These are phyloP conservation scores for Tragelaphus buxtoni DNA, from an alignment of 2,113 vertebrate genomes.

Conservation along the genomic window DNA sequence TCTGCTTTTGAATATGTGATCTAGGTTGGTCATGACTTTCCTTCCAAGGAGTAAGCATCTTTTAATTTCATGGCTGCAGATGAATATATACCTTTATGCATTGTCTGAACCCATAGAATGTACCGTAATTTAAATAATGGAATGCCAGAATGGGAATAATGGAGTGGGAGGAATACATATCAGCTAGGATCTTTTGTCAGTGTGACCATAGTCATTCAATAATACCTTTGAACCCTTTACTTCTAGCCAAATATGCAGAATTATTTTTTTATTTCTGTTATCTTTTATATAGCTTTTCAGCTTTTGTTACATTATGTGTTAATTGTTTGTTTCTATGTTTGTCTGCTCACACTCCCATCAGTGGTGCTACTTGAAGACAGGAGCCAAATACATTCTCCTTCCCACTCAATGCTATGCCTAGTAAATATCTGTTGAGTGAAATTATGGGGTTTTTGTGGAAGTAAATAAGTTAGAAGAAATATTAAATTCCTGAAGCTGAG, in stretches of 20 bases:
- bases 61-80: too few species aligned
- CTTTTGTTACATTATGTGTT: not conserved
- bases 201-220: not conserved
- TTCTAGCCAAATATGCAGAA: not conserved
- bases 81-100: not conserved
- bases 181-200: not conserved
- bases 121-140: not conserved
- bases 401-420: not conserved
- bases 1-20: too few species aligned
- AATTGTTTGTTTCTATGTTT: not conserved
- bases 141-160: not conserved
- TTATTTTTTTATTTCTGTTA: not conserved
- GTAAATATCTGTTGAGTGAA: not conserved
- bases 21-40: too few species aligned
- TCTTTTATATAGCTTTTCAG: not conserved
- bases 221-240: not conserved
- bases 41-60: too few species aligned
- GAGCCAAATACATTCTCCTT: not conserved
- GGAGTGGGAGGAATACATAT: not conserved
- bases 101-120: not conserved
- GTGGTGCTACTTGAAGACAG: not conserved
- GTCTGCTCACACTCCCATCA: not conserved
- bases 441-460: not conserved
- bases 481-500: not conserved
- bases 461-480: not conserved